A percentile compares a stretch with the other conserved stretches of the same genome.
Conservation (phyloP, 2,797 vertebrate species). For the Enteromius trimaculatus region DNA sequence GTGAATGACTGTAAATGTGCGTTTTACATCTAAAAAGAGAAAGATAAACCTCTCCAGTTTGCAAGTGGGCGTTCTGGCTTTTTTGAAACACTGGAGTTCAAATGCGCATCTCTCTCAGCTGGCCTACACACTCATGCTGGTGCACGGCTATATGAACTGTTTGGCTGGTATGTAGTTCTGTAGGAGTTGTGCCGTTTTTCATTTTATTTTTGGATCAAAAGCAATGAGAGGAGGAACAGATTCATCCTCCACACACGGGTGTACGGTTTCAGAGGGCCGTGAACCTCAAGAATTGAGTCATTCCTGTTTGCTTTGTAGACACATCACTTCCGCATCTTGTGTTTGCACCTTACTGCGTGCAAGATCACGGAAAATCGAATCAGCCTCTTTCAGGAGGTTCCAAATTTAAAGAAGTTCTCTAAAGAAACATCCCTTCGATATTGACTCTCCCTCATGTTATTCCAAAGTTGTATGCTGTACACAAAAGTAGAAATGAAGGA, state of each 20-base stretch:
- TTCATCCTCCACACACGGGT: conserved; percentile 73
- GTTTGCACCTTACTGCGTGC: conserved; percentile 24
- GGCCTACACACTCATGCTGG: conserved; percentile 56
- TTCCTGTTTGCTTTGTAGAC: conserved; percentile 65
- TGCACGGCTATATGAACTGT: conserved; percentile 49
- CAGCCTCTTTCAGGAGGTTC: neutral
- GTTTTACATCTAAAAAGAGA: conserved; percentile 21
- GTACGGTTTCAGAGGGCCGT: conserved; percentile 63
- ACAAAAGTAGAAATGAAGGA: neutral
- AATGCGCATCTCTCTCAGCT: conserved; percentile 40
- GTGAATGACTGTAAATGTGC: neutral
- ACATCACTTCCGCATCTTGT: conserved; percentile 60
- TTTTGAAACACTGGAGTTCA: conserved; percentile 51
- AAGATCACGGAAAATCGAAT: conserved; percentile 20
- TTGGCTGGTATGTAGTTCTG: conserved; percentile 51
- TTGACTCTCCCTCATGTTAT: neutral
- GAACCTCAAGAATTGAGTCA: conserved; percentile 73
- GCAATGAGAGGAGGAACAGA: conserved; percentile 65
- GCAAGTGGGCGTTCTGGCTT: conserved; percentile 51
- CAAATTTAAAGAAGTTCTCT: conserved; percentile 14
- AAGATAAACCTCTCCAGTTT: conserved; percentile 39
- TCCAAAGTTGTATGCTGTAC: neutral
- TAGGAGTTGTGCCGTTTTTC: conserved; percentile 60
- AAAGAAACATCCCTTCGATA: neutral
- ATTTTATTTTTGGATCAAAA: conserved; percentile 69